Evolutionary conservation across 92 coral and sea anemone species (phyloP), one percentile per base, ranked within the genome.

Genomic region (Porites rus): DNA sequence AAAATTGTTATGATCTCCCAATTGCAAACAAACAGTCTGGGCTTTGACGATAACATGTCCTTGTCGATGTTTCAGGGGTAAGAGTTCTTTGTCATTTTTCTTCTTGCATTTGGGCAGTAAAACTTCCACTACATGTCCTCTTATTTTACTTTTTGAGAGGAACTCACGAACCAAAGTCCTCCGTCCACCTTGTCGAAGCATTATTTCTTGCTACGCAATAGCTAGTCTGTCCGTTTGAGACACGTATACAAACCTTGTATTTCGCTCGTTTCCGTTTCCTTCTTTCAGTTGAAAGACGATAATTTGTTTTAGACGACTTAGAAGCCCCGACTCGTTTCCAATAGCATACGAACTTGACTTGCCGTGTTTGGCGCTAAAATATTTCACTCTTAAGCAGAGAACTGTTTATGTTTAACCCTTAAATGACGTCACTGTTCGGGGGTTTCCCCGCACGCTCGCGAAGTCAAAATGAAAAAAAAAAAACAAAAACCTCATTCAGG

Each of bases 11-110:
- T 60, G 8, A 1, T 83, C 79, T 1, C 87, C 87, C 8, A 52
- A 9, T 80, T 80, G 85, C 66, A 80, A 80, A 80, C 51, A 80
- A 67, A 67, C 85, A 52, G 85, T 68, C 75, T 52, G 76, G 22
- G 76, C 31, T 52, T 68, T 80, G 10, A 67, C 6, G 10, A 5
- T 67, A 17, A 80, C 52, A 19, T 69, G 51, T 25, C 19, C 69
- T 22, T 20, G 21, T 69, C 11, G 66, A 1, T 75, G 12, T 20
- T 80, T 69, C n/a, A 43, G 25, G 19, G 17, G 11, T 10, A 58
- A 31, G 51, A 0, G 43, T 18, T 53, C 76, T 24, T 58, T 10
- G 17, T 69, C 76, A 4, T 76, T 22, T 24, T 17, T 18, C 18
- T 7, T 18, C 17, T 38, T 80, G 52, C 13, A 56, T 52, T 53